Base-by-base conservation (phyloP, 2,113 vertebrate genomes). In the Barnardius zonarius region DNA sequence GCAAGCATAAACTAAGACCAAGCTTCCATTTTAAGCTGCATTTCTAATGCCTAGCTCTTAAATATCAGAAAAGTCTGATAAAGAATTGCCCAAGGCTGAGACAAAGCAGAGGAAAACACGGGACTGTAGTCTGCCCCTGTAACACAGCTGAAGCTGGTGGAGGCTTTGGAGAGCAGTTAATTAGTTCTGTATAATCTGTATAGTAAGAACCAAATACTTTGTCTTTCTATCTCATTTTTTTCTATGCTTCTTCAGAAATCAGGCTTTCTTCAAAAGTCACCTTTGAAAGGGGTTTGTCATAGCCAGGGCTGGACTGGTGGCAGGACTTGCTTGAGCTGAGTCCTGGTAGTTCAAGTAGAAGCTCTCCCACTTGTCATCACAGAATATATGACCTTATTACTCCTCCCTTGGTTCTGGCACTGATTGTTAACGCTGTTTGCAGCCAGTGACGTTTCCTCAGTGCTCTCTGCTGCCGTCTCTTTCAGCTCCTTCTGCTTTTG, bases 361-460 rank as follows among this genome's bases (percentile, higher is more conserved):
- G 95, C 83, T 90, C 83, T 93, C 62, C n/a, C 74, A 79, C 95
- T 96, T 95, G 93, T 97, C 96, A 96, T 89, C 93, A 95, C 92
- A 95, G 86, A 92, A 96, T 95, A 92, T 86, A 93, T 57, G 91
- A 94, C 88, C 83, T 95, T 93, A 89, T 89, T 94, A 88, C 91
- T 94, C 88, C 95, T 94, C 93, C 92, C 91, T 95, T 33, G 0
- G 62, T 94, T 95, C 95, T 95, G 93, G 96, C 96, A 87, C 86
- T 33, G 91, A 37, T 22, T 91, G 80, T 44, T 93, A 54, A 73
- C 2, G 15, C 61, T 93, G 83, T 89, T 89, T 96, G 92, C 90
- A 96, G 93, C 93, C 93, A 97, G 59, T 41, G 70, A 94, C 72
- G 80, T 92, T 95, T 96, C 86, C 88, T 88, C 69, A 82, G 77